Base-by-base conservation (phyloP, 1,140 invertebrate genomes). In the Vanessa atalanta region DNA sequence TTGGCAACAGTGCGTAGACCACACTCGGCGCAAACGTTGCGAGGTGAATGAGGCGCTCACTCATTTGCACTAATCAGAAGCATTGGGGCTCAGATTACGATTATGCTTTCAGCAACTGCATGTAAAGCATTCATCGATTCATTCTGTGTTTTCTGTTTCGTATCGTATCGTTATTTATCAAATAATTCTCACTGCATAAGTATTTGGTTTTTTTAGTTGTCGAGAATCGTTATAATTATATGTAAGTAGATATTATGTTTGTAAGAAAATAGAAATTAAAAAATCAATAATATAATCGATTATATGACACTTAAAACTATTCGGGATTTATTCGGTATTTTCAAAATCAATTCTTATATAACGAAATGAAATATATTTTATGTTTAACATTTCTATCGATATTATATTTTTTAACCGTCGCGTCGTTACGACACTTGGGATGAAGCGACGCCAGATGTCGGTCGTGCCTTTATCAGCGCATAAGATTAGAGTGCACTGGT, bases 21-120 rank as follows among this genome's bases (percentile, higher is more conserved):
- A 70, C 60, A 70, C 57, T 70, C 13, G 65, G 14, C 20, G 70
- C 16, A 48, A 53, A 43, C 50, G 68, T 48, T 64, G 57, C 43
- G 53, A 37, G 20, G 61, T 57, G 31, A 43, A 60, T 47, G 55
- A 37, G 60, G 55, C 14, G 43, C n/a, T 31, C 80, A 73, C 65
- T 83, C 79, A 79, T 79, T 81, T 73, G 82, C 76, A 77, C 78
- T 84, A 83, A 78, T 78, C 68, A 60, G 72, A 74, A 65, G 71
- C 72, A 68, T 69, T 51, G 4, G 70, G 67, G 71, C 69, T 74
- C 76, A 55, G 7, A 72, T 77, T 77, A 73, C 75, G 64, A 73
- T 69, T 69, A 65, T 50, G 47, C 55, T 69, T 68, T 74, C 47
- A 64, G 37, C 13, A n/a, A 37, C 14, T 23, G 57, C 57, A n/a